Evolutionary conservation across 2,888 invertebrate species (phyloP), one percentile per base, ranked within the genome.

Genomic region (Lepidochitona cinerea): DNA sequence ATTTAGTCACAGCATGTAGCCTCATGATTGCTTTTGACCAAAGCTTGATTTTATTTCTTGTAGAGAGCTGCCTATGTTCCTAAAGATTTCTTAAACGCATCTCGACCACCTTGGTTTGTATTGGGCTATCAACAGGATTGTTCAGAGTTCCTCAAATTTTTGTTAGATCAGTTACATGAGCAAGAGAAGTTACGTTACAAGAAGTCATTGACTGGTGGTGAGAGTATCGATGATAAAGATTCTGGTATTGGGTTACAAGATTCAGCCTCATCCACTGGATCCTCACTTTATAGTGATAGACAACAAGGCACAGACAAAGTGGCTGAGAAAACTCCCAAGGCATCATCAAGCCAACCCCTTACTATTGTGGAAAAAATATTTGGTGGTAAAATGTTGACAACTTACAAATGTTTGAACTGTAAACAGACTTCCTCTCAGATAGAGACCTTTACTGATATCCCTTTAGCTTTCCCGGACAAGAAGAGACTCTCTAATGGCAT

Each of bases 101-200:
- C 95, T 0, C 93, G 94, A 80, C 96, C 96, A 6, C 93, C 95
- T 0, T 95, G 95, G 85, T 96, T 96, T 89, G 92, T 93, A 37
- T 92, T 93, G 6, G 94, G 96, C 23, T 93, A 94, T 78, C 96
- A 97, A 84, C 96, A 97, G 85, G 96, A 96, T 85, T 96, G 96
- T 90, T 96, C 96, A 0, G 96, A 96, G 91, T 96, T 95, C 91
- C 91, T 96, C 72, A 94, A 95, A 67, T 95, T 86, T 92, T 93
- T 95, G 12, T 91, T 95, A 83, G 94, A 95, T 88, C 91, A 94
- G 72, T 89, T 96, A 72, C 94, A 95, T 78, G 95, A 96, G 77
- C 95, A 95, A 83, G 94, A 94, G 66, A 66, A 66, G n/a, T 18
- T 5, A 1, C 14, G 26, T 12, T 37, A 35, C 36, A 18, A 37